Evolutionary conservation across 2,888 invertebrate species (phyloP).

Genomic region (Isoperla grammatica): DNA sequence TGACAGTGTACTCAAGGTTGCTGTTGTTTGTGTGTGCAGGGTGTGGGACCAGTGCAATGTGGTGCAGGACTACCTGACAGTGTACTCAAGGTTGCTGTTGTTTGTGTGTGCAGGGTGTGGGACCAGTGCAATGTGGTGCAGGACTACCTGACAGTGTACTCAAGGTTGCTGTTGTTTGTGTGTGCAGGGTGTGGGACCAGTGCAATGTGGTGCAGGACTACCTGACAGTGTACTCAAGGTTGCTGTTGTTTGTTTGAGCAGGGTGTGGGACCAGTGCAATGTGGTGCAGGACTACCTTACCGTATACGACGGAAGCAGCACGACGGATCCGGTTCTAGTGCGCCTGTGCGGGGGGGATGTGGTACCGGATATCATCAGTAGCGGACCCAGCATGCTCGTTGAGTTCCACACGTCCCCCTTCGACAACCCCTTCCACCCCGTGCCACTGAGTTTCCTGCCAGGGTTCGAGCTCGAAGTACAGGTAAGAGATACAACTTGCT

Average conservation of each 20-base stretch:
- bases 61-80: conserved; percentile 74
- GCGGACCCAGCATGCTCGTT: conserved; percentile 69
- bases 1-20: conserved; percentile 57
- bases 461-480: conserved; percentile 79
- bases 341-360: conserved; percentile 77
- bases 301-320: conserved; percentile 70
- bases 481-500: conserved; percentile 46
- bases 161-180: too few relatives aligned
- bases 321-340: conserved; percentile 60
- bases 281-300: conserved; percentile 76
- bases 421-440: conserved; percentile 75
- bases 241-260: conserved; percentile 37
- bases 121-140: conserved; percentile 77
- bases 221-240: conserved; percentile 58
- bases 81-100: conserved; percentile 45
- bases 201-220: conserved; percentile 78
- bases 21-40: conserved; percentile 47
- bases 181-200: conserved; percentile 67
- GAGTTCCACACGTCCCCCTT: conserved; percentile 77
- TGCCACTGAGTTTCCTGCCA: conserved; percentile 68
- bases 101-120: conserved; percentile 56
- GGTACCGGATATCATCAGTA: conserved; percentile 71
- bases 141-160: conserved; percentile 71
- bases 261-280: conserved; percentile 78
- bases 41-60: conserved; percentile 79